A percentile compares a stretch with the other conserved stretches of the same genome.
Evolutionary conservation across 2,113 vertebrate genomes (phyloP).

Genomic region (Butorides virescens): DNA sequence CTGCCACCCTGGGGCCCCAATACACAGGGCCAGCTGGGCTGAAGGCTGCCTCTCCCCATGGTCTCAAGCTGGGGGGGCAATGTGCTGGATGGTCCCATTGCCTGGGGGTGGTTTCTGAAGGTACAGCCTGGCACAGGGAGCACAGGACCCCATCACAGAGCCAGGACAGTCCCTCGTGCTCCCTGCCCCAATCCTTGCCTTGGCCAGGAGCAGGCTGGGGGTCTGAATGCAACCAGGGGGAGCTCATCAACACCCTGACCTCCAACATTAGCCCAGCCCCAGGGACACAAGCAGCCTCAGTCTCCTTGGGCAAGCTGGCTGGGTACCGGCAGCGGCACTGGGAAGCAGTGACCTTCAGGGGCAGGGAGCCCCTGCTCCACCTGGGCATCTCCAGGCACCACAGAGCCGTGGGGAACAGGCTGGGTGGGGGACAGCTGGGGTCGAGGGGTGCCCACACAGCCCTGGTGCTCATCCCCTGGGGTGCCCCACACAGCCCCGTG

Average conservation of each 20-base stretch:
- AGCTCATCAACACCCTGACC: not conserved
- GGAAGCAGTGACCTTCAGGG: not conserved
- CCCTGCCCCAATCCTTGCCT: not conserved
- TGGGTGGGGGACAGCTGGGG: not conserved
- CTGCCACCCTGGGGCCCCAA: too few species aligned
- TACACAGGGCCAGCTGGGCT: not conserved
- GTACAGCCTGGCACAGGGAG: not conserved
- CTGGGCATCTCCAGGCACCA: not conserved
- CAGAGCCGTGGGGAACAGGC: not conserved
- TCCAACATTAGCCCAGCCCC: not conserved
- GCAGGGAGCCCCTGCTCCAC: not conserved
- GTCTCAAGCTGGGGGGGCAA: not conserved
- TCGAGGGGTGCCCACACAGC: not conserved
- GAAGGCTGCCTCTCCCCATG: not conserved
- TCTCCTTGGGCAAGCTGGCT: not conserved
- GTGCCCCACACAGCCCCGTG: not conserved
- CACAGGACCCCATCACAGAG: not conserved
- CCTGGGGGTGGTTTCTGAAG: not conserved
- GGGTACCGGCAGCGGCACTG: not conserved
- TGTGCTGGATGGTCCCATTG: not conserved
- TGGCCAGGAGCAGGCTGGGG: not conserved
- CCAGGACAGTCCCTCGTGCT: rapidly evolving
- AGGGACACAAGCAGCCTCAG: not conserved
- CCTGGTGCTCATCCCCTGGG: not conserved
- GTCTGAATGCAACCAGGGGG: not conserved